phyloP scores from a whole-genome alignment of 2,888 invertebrate species.

The Lepeophtheirus nordmannii region DNA sequence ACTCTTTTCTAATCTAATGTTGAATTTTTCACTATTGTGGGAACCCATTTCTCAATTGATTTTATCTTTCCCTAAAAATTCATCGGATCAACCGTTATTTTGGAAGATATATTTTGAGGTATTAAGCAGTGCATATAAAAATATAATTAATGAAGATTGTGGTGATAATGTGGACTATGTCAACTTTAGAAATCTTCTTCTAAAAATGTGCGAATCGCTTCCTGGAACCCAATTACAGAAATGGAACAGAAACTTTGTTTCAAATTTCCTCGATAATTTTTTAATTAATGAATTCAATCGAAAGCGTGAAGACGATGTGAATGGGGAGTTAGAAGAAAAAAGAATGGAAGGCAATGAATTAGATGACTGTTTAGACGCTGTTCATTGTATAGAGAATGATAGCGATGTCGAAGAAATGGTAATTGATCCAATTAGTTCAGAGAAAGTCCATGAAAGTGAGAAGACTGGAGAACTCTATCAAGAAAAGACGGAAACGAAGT shows the following conservation, averaged over 20 bases:
- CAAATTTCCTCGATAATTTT: background rate
- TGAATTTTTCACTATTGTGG: background rate
- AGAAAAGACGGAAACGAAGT: background rate
- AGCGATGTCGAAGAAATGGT: no score
- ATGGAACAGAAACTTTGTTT: background rate
- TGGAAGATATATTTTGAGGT: background rate
- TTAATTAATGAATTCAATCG: slow-evolving; percentile 1
- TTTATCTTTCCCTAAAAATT: background rate
- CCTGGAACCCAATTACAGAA: background rate
- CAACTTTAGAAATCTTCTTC: background rate
- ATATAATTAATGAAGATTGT: background rate
- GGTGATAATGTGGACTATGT: background rate
- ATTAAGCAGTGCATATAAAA: background rate
- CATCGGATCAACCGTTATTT: background rate
- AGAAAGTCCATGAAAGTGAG: background rate
- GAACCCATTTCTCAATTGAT: background rate
- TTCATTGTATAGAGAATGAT: background rate
- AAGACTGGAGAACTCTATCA: background rate
- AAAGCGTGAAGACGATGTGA: background rate
- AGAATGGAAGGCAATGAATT: background rate
- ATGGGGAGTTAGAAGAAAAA: background rate
- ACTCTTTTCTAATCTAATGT: background rate
- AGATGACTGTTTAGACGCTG: background rate
- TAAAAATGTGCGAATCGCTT: background rate
- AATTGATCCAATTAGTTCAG: background rate